A percentile compares a stretch with the other conserved stretches of the same genome.
phyloP scores from a whole-genome alignment of 2,113 vertebrate genomes.

The Cygnus atratus region DNA sequence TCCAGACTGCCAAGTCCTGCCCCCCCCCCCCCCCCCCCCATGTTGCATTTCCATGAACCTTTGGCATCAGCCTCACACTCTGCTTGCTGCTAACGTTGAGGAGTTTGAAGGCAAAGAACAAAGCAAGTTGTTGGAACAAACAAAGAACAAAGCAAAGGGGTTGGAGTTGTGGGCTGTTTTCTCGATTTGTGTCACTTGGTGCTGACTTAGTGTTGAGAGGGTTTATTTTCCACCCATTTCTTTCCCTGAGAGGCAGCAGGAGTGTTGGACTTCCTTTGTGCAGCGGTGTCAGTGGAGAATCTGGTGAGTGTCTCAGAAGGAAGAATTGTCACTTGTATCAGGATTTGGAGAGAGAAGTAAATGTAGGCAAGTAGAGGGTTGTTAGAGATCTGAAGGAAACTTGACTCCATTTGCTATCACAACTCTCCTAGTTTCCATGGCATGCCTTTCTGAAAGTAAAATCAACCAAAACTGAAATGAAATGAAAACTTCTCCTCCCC shows the following conservation, averaged over 20 bases:
- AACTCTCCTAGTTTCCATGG: neutral
- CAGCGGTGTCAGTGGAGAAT: neutral
- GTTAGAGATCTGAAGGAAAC: neutral
- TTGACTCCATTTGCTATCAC: neutral
- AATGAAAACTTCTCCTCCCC: neutral
- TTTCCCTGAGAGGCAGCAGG: neutral
- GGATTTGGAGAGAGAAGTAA: neutral
- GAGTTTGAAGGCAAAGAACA: neutral
- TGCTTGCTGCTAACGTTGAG: neutral
- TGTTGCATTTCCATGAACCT: neutral
- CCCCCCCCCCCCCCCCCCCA: too few species aligned
- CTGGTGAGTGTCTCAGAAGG: neutral
- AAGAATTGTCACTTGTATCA: neutral
- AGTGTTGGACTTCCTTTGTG: neutral
- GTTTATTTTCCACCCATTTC: neutral
- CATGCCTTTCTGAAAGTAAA: neutral
- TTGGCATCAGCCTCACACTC: neutral
- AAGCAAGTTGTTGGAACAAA: too few species aligned
- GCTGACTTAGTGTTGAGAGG: neutral
- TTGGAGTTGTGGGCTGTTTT: neutral
- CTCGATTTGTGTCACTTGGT: neutral
- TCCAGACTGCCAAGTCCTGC: neutral
- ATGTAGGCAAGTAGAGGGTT: neutral
- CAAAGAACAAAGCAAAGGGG: neutral
- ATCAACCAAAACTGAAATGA: neutral